These are phyloP conservation scores for Eriosoma lanigerum DNA, from an alignment of 1,140 invertebrate species.

Conservation along the genomic window DNA sequence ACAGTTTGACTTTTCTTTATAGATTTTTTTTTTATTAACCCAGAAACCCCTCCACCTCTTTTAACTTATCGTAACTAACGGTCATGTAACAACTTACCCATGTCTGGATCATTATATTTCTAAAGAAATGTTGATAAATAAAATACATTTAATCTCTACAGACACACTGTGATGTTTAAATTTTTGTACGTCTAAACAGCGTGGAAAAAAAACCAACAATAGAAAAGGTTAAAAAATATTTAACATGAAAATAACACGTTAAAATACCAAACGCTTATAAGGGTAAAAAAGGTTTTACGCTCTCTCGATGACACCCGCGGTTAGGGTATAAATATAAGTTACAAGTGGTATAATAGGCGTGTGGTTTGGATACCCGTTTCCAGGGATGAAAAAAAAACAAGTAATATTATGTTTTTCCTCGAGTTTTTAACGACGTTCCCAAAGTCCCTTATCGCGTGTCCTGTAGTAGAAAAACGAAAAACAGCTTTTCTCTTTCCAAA, in stretches of 20 bases:
- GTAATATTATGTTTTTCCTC: slow-evolving; percentile 25
- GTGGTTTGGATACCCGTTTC: background rate
- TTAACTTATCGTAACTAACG: too few relatives aligned
- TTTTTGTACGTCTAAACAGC: too few relatives aligned
- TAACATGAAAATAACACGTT: slow-evolving; percentile 30
- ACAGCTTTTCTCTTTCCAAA: slow-evolving; percentile 27
- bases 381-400: background rate
- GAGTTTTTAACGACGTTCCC: slow-evolving; percentile 38
- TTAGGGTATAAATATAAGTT: slow-evolving; percentile 8
- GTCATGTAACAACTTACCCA: too few relatives aligned
- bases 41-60: too few relatives aligned
- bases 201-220: background rate
- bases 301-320: slow-evolving; percentile 12
- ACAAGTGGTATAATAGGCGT: slow-evolving; percentile 25
- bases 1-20: too few relatives aligned
- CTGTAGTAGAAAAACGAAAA: background rate
- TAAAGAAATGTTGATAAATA: too few relatives aligned
- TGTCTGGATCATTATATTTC: too few relatives aligned
- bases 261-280: background rate
- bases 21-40: too few relatives aligned
- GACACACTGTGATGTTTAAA: background rate
- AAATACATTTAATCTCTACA: background rate
- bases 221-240: slow-evolving; percentile 21
- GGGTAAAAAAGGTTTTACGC: background rate
- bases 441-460: slow-evolving; percentile 30